Conservation (phyloP, 2,888 invertebrate species). For the Acleris emargana region DNA sequence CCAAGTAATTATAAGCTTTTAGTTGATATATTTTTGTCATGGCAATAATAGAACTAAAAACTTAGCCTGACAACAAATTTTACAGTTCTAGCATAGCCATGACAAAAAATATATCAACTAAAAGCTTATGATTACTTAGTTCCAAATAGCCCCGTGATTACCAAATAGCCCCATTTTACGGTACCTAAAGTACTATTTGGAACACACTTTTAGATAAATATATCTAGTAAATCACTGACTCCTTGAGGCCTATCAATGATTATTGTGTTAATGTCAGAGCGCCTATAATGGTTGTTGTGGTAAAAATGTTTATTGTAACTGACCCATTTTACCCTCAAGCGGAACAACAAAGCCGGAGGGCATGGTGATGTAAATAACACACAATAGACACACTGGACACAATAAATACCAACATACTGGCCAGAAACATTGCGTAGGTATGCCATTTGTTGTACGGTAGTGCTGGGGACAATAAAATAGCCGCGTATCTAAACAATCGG, state of each 20-base stretch:
- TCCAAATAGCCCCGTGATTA: too few relatives aligned
- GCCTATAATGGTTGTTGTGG: not conserved
- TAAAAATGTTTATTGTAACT: not conserved
- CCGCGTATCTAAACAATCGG: slow-evolving; percentile 38
- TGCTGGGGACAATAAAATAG: slow-evolving; percentile 46
- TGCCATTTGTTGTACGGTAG: slow-evolving; percentile 45
- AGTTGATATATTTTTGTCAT: too few relatives aligned
- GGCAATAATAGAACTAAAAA: too few relatives aligned
- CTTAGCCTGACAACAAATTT: too few relatives aligned
- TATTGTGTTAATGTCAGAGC: not conserved
- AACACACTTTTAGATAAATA: too few relatives aligned
- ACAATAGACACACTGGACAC: slow-evolving; percentile 52
- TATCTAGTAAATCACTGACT: too few relatives aligned
- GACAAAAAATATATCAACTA: too few relatives aligned
- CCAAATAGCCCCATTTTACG: too few relatives aligned
- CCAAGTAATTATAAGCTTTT: too few relatives aligned
- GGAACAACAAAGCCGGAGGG: slow-evolving; percentile 15
- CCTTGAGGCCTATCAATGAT: not conserved
- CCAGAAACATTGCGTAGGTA: slow-evolving; percentile 22
- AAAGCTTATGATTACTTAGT: too few relatives aligned
- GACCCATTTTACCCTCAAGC: slow-evolving; percentile 23
- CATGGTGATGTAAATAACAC: slow-evolving; percentile 25
- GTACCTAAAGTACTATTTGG: too few relatives aligned
- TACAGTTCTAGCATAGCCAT: too few relatives aligned
- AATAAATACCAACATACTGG: slow-evolving; percentile 52